phyloP scores from a whole-genome alignment of 2,888 invertebrate genomes.

The Volucella inflata region DNA sequence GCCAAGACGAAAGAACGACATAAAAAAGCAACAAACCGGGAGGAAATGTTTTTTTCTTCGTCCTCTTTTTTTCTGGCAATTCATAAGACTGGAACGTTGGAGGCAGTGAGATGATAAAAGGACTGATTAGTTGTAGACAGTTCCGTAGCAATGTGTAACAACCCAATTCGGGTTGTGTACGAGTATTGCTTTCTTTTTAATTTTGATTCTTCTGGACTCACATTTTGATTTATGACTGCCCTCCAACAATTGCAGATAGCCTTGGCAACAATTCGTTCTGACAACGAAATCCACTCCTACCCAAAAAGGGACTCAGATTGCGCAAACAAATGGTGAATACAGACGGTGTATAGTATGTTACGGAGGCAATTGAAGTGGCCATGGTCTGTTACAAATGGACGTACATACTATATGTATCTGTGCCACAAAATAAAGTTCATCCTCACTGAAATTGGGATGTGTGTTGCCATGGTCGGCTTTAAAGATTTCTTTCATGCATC shows the following conservation, averaged over 20 bases:
- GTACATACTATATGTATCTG: too few relatives aligned
- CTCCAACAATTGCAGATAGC: neutral
- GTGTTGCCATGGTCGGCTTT: too few relatives aligned
- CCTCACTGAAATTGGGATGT: too few relatives aligned
- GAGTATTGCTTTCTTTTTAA: neutral
- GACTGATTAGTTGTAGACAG: slow-evolving; percentile 60
- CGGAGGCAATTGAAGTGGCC: too few relatives aligned
- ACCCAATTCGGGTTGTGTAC: too few relatives aligned
- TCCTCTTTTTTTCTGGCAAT: slow-evolving; percentile 16
- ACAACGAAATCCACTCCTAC: too few relatives aligned
- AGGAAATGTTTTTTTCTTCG: slow-evolving; percentile 1
- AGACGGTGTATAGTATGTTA: too few relatives aligned
- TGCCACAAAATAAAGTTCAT: too few relatives aligned
- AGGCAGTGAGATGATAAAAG: slow-evolving; percentile 51
- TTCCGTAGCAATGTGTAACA: neutral
- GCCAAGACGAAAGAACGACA: neutral
- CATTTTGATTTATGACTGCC: neutral
- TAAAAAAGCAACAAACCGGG: neutral
- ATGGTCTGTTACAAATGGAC: too few relatives aligned
- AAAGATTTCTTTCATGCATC: too few relatives aligned
- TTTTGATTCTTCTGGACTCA: neutral
- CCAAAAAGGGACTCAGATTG: too few relatives aligned
- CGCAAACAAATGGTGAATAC: too few relatives aligned
- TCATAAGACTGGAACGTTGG: slow-evolving; percentile 55
- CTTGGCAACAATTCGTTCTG: neutral